phyloP scores from a whole-genome alignment of 2,888 invertebrate species.

The Cordilura impudica region DNA sequence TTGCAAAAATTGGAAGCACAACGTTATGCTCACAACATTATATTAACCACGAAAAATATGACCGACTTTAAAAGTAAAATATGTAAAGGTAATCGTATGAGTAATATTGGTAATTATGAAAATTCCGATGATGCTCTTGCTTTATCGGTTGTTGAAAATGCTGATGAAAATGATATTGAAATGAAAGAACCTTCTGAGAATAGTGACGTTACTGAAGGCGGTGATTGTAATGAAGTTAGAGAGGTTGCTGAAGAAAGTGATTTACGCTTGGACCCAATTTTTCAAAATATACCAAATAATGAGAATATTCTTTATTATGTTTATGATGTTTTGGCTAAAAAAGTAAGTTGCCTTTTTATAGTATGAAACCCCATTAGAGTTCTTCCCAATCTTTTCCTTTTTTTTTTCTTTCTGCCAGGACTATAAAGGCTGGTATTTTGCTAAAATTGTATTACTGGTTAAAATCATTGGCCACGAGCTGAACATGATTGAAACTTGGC shows the following conservation, averaged over 20 bases:
- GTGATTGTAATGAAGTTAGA: not conserved
- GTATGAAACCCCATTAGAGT: not conserved
- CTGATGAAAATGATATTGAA: constrained; percentile 44
- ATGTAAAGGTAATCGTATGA: constrained; percentile 74
- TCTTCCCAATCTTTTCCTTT: not conserved
- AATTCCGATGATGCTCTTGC: constrained; percentile 68
- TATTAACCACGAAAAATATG: constrained; percentile 65
- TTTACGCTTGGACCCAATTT: constrained; percentile 71
- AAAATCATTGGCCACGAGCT: constrained; percentile 73
- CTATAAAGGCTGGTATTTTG: constrained; percentile 73
- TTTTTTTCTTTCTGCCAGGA: constrained; percentile 64
- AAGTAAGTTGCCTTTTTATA: constrained; percentile 60
- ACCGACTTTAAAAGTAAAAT: constrained; percentile 71
- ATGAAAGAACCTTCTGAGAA: constrained; percentile 46
- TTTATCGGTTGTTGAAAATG: constrained; percentile 3
- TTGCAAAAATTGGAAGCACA: constrained; percentile 69
- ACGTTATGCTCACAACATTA: constrained; percentile 68
- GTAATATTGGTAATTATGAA: constrained; percentile 73
- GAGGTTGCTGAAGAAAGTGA: constrained; percentile 35
- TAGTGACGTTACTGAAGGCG: not conserved
- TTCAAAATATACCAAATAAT: constrained; percentile 73
- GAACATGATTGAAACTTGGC: constrained; percentile 74
- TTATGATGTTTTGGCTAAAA: constrained; percentile 68
- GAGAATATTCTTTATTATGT: constrained; percentile 70
- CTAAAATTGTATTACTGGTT: constrained; percentile 72